phyloP scores from a whole-genome alignment of 2,797 vertebrate species.

The Telmatherina bonti region DNA sequence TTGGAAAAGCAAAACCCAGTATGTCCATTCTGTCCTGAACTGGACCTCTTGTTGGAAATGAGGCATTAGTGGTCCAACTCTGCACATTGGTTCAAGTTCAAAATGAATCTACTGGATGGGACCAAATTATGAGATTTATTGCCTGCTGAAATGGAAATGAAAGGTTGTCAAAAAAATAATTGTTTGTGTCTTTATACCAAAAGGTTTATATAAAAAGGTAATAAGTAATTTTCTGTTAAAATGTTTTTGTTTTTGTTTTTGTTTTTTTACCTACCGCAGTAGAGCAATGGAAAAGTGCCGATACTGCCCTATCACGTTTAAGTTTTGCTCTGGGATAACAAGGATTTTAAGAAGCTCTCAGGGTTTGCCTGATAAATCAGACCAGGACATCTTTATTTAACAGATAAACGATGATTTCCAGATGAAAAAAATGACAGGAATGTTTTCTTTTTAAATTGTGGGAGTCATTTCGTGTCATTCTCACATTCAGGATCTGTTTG shows the following conservation, averaged over 20 bases:
- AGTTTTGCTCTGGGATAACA: slow-evolving; percentile 10
- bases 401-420: slow-evolving; percentile 37
- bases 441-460: neutral
- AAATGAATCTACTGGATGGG: no score
- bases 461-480: slow-evolving; percentile 43
- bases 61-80: no score
- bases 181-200: no score
- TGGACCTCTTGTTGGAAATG: no score
- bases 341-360: slow-evolving; percentile 10
- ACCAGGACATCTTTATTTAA: slow-evolving; percentile 5
- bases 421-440: slow-evolving; percentile 18
- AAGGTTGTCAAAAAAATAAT: no score
- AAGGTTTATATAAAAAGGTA: neutral
- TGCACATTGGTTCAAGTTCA: no score
- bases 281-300: neutral
- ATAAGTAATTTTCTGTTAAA: neutral
- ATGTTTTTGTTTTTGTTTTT: no score
- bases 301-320: neutral
- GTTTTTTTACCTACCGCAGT: neutral
- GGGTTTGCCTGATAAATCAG: slow-evolving; percentile 23
- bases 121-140: no score
- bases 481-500: slow-evolving; percentile 70
- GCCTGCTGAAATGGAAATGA: no score
- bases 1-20: no score
- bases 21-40: no score